Conservation (phyloP, 2,888 invertebrate genomes). For the Nebria salina region DNA sequence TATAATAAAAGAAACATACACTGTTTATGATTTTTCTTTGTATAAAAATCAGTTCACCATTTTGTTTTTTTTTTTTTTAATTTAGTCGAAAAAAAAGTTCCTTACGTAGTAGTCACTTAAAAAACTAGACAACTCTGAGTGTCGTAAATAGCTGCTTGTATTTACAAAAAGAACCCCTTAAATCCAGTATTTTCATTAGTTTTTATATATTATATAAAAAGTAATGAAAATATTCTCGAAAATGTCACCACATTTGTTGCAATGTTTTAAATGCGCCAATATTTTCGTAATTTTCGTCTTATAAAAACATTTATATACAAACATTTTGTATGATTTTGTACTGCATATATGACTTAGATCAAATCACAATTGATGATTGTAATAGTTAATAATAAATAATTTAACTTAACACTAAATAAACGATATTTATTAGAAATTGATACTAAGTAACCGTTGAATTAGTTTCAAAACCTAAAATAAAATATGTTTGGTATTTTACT, state of each 20-base stretch:
- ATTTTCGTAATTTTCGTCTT: slow-evolving; percentile 28
- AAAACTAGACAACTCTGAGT: slow-evolving; percentile 37
- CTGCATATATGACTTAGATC: slow-evolving; percentile 46
- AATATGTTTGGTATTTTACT: too few species aligned
- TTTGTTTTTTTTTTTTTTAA: background rate
- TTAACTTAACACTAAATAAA: slow-evolving; percentile 8
- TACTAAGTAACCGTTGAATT: too few species aligned
- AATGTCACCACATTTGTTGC: background rate
- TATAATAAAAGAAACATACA: slow-evolving; percentile 28
- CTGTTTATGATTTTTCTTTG: background rate
- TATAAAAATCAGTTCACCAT: background rate
- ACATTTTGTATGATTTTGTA: slow-evolving; percentile 37
- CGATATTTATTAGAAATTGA: background rate
- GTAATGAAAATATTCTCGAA: background rate
- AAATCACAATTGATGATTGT: slow-evolving; percentile 15
- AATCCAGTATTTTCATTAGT: background rate
- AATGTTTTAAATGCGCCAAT: slow-evolving; percentile 35
- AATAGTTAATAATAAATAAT: slow-evolving; percentile 21
- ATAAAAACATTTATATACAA: slow-evolving; percentile 44
- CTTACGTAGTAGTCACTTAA: slow-evolving; percentile 14
- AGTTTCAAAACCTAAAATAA: too few species aligned
- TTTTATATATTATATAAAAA: slow-evolving; percentile 4
- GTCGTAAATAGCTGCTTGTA: slow-evolving; percentile 36
- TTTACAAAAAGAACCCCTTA: slow-evolving; percentile 29
- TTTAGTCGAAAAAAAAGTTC: background rate